Percentiles rank a stretch among this genome's conserved stretches.
phyloP scores from a whole-genome alignment of 1,140 invertebrate genomes.

The Lucilia cuprina region DNA sequence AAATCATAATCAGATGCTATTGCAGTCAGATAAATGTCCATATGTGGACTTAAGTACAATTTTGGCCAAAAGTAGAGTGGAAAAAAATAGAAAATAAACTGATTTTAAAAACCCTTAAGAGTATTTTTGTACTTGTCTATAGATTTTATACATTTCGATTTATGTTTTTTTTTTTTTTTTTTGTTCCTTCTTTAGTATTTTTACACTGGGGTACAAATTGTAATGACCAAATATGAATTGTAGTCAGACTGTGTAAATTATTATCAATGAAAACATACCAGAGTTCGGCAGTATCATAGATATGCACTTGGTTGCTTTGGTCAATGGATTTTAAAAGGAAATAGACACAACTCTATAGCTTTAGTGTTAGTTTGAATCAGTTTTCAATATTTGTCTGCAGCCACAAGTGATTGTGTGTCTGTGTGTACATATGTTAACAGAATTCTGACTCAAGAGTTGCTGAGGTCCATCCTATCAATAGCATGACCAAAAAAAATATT shows the following conservation, averaged over 20 bases:
- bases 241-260: not conserved
- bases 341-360: too few species aligned
- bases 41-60: not conserved
- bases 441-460: not conserved
- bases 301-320: not conserved
- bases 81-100: not conserved
- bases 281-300: not conserved
- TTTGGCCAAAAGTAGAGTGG: not conserved
- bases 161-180: not conserved
- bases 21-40: constrained; percentile 47
- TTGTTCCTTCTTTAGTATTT: not conserved
- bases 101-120: not conserved
- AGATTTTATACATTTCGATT: not conserved
- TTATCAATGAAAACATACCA: not conserved
- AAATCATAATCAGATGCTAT: constrained; percentile 61
- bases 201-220: not conserved
- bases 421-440: not conserved
- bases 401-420: too few species aligned
- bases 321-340: not conserved
- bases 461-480: not conserved
- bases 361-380: too few species aligned
- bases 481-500: constrained; percentile 9
- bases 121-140: not conserved
- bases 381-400: too few species aligned
- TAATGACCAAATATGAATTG: not conserved